Evolutionary conservation across 2,113 vertebrate genomes (phyloP), one percentile per base, ranked within the genome.

Genomic region (Sorex fumeus): DNA sequence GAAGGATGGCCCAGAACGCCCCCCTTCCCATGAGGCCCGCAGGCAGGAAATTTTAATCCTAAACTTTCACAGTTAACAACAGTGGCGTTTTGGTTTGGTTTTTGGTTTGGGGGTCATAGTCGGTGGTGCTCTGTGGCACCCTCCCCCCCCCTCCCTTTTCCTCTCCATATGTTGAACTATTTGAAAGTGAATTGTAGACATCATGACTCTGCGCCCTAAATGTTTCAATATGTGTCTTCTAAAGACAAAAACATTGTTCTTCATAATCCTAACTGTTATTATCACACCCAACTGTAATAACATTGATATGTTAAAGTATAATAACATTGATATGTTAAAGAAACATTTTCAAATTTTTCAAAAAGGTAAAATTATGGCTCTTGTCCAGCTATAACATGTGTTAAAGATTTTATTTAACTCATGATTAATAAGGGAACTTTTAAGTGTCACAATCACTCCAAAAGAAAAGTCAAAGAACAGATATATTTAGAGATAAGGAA

Each of bases 31-130:
- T n/a, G n/a, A n/a, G n/a, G n/a, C n/a, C n/a, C n/a, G n/a, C n/a
- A n/a, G n/a, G n/a, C n/a, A n/a, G n/a, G n/a, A n/a, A n/a, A 91
- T 93, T 91, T 93, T 86, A 72, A 30, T 95, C 80, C 70, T 34
- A 76, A 92, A 74, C 64, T 47, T 94, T 91, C 76, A 40, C 28
- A 12, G 47, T 87, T 64, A 85, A 70, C 45, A 70, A 83, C 71
- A 67, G 53, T 40, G 18, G 47, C 6, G 5, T 62, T 80, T 57
- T 62, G 36, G 74, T 45, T 66, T 1, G 71, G 43, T 71, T 89
- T 40, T 40, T 40, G 40, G 40, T 7, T 40, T 40, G 40, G 40
- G 40, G 40, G 40, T 7, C 7, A 7, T 40, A 40, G 40, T 7
- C 40, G 7, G 40, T 40, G 40, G 40, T 40, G 40, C 40, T 40